Conservation (phyloP, 2,888 invertebrate species). For the Parnassius smintheus region DNA sequence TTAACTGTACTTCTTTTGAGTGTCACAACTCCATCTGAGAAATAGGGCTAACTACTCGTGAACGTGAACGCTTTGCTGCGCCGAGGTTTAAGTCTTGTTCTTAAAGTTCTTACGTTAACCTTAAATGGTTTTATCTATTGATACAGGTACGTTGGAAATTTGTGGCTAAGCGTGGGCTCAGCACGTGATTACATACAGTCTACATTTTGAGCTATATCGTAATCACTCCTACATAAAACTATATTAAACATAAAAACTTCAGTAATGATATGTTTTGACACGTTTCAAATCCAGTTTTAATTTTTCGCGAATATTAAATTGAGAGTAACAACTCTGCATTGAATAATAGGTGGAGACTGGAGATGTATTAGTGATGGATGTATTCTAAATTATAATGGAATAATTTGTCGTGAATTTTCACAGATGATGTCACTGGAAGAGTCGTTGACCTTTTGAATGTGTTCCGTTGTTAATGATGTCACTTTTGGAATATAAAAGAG, state of each 20-base stretch:
- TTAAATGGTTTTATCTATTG: not conserved
- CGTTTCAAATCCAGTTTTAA: conserved; percentile 14
- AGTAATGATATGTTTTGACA: conserved; percentile 13
- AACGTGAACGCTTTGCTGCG: conserved; percentile 15
- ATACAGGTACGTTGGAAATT: conserved; percentile 21
- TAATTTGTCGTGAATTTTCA: conserved; percentile 27
- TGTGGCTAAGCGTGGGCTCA: conserved; percentile 54
- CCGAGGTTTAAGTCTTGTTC: not conserved
- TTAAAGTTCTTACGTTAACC: conserved; percentile 23
- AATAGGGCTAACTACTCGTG: conserved; percentile 62
- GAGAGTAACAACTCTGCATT: conserved; percentile 5
- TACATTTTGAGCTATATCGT: conserved; percentile 33
- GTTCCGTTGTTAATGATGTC: conserved; percentile 30
- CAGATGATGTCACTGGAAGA: conserved; percentile 39
- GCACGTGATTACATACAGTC: conserved; percentile 47
- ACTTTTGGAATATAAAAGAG: conserved; percentile 28
- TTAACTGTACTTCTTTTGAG: conserved; percentile 76
- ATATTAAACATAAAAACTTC: conserved; percentile 12
- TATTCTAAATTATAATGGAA: conserved; percentile 24
- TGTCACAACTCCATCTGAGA: conserved; percentile 62
- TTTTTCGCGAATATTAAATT: conserved; percentile 9
- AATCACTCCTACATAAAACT: conserved; percentile 31
- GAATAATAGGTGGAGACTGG: not conserved
- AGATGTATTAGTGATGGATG: conserved; percentile 16
- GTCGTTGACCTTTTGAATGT: conserved; percentile 36